A percentile compares a stretch with the other conserved stretches of the same genome.
These are phyloP conservation scores for Sisyra nigra DNA, from an alignment of 2,888 invertebrate genomes.

Conservation along the genomic window DNA sequence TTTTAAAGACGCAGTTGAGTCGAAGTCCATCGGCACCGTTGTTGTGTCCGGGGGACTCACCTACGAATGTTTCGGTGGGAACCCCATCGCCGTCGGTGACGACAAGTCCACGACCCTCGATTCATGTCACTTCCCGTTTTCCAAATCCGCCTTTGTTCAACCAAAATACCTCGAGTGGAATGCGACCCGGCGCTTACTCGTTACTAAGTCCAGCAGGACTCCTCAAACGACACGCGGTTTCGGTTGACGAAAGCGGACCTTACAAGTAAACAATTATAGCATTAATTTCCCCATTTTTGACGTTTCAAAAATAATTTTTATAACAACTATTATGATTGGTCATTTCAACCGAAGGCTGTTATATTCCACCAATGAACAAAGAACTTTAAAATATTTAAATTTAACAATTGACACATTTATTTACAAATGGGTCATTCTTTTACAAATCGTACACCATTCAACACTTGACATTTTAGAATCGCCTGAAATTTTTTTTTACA, in stretches of 20 bases:
- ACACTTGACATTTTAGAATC: too few species aligned
- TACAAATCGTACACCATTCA: too few species aligned
- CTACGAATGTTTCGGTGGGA: conserved; percentile 19
- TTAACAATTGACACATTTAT: too few species aligned
- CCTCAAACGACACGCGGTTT: conserved; percentile 63
- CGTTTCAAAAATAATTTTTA: background rate
- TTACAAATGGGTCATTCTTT: too few species aligned
- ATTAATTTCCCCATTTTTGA: background rate
- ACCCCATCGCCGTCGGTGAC: conserved; percentile 23
- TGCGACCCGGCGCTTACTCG: conserved; percentile 31
- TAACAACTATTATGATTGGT: too few species aligned
- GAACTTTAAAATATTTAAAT: too few species aligned
- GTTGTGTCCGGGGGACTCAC: conserved; percentile 9
- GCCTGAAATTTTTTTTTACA: too few species aligned
- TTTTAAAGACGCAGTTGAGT: conserved; percentile 19
- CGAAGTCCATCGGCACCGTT: conserved; percentile 42
- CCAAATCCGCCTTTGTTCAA: conserved; percentile 21
- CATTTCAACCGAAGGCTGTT: too few species aligned
- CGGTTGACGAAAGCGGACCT: conserved; percentile 55
- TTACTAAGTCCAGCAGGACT: conserved; percentile 40
- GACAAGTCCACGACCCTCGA: conserved; percentile 19
- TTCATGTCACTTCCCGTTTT: conserved; percentile 15
- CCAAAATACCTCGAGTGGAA: background rate
- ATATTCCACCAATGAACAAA: too few species aligned
- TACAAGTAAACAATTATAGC: conserved; percentile 19